Evolutionary conservation across 2,113 vertebrate genomes (phyloP).

Genomic region (Trogon surrucura): DNA sequence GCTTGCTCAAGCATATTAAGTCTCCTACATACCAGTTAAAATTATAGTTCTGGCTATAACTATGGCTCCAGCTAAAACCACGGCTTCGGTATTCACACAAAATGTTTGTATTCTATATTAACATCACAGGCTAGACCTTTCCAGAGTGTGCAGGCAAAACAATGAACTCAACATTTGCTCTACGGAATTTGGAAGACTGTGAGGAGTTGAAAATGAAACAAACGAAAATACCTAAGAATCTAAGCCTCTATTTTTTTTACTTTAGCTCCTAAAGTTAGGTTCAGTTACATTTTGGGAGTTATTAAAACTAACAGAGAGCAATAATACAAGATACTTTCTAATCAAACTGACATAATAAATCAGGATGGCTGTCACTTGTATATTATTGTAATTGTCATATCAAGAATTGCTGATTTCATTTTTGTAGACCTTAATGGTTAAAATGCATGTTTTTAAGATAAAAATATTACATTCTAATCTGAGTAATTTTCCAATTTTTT

Average conservation of each 20-base stretch:
- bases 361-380: neutral
- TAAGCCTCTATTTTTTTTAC: neutral
- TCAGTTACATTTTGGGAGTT: neutral
- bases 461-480: neutral
- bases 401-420: neutral
- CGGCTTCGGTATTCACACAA: neutral
- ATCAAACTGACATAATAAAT: neutral
- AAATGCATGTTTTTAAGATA: neutral
- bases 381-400: neutral
- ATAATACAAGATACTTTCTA: neutral
- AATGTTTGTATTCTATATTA: neutral
- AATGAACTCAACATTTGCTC: neutral
- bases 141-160: neutral
- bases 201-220: neutral
- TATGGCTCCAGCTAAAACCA: no score
- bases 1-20: no score
- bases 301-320: neutral
- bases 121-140: neutral
- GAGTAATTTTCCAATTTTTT: neutral
- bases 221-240: neutral
- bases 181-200: neutral
- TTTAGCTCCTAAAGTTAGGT: neutral
- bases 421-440: neutral
- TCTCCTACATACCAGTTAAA: no score
- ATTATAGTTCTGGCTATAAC: no score